Evolutionary conservation across 2,888 invertebrate genomes (phyloP).

Genomic region (Mimas tiliae): DNA sequence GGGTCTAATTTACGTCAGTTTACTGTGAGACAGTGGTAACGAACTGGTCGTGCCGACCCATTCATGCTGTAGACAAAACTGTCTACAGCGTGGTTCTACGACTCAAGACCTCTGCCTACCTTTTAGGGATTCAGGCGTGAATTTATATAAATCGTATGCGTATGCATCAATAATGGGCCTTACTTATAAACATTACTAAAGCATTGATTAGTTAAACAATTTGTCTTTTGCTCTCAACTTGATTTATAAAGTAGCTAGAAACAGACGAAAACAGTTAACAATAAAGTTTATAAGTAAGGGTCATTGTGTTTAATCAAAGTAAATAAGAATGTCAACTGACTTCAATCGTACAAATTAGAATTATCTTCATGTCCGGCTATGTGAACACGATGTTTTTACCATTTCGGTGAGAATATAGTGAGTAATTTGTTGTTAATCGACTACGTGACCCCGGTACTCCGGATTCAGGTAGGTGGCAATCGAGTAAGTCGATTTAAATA

Average conservation of each 20-base stretch:
- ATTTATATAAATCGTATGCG: not conserved
- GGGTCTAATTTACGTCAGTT: no score
- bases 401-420: conserved; percentile 67
- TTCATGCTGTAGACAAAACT: no score
- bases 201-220: no score
- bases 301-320: not conserved
- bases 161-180: not conserved
- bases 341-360: conserved; percentile 54
- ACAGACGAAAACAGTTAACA: no score
- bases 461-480: conserved; percentile 36
- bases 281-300: no score
- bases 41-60: no score
- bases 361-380: conserved; percentile 57
- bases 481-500: conserved; percentile 42
- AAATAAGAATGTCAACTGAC: conserved; percentile 11
- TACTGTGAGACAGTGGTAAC: no score
- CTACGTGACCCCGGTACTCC: conserved; percentile 39
- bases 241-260: no score
- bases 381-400: conserved; percentile 59
- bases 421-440: conserved; percentile 36
- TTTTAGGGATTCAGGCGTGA: no score
- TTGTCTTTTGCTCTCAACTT: not conserved
- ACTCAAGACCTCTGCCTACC: no score
- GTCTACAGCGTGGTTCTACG: no score
- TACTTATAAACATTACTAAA: no score